Conservation (phyloP, 1,140 invertebrate species). For the Diabrotica virgifera region DNA sequence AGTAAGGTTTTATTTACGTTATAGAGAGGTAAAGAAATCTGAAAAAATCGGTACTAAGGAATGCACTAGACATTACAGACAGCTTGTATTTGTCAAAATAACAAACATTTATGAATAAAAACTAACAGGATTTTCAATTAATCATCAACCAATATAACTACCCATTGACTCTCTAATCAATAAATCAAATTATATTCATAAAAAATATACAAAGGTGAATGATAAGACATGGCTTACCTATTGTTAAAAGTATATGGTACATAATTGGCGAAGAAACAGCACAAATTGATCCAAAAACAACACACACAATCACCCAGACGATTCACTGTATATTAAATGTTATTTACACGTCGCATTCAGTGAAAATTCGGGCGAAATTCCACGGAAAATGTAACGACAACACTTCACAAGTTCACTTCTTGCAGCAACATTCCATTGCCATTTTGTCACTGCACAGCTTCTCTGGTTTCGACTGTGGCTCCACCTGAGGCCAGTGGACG, state of each 20-base stretch:
- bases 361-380: constrained; percentile 18
- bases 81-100: not conserved
- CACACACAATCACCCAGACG: constrained; percentile 25
- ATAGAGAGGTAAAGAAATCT: too few species aligned
- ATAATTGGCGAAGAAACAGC: constrained; percentile 32
- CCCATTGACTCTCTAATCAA: constrained; percentile 19
- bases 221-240: constrained; percentile 46
- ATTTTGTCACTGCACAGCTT: constrained; percentile 43
- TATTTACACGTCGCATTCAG: constrained; percentile 22
- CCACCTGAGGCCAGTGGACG: constrained; percentile 21
- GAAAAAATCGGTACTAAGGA: too few species aligned
- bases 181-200: constrained; percentile 37
- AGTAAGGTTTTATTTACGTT: too few species aligned
- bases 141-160: not conserved
- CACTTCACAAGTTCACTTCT: constrained; percentile 33
- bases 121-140: not conserved
- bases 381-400: constrained; percentile 21
- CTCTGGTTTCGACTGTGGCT: constrained; percentile 19
- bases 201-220: constrained; percentile 43
- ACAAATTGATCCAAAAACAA: constrained; percentile 25
- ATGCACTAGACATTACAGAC: too few species aligned
- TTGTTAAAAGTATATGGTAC: constrained; percentile 42
- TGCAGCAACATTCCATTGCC: constrained; percentile 45
- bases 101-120: constrained; percentile 3
- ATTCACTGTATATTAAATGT: constrained; percentile 27